Base-by-base conservation (phyloP, 2,797 vertebrate species). In the Silurus aristotelis region DNA sequence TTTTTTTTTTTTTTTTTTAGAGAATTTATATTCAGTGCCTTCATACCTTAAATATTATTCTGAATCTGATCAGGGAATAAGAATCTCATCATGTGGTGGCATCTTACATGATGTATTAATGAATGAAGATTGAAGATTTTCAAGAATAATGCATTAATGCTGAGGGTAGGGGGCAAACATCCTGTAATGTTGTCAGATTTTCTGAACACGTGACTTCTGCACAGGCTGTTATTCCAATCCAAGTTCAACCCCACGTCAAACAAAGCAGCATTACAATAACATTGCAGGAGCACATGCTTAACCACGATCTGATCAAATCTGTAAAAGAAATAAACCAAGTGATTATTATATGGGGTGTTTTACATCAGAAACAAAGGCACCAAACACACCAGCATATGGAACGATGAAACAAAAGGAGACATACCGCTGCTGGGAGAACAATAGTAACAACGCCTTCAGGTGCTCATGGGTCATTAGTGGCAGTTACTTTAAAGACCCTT, bases 351-450 rank as follows among this genome's bases (percentile, higher is more conserved):
- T 14, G 1, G 2, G 7, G 48, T 38, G 31, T n/a, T 19, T 17
- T 20, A 25, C 17, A 27, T 48, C 66, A 71, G 55, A 87, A 13
- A 31, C 56, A 83, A 58, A 82, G 27, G 80, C 25, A 27, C 80
- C 68, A 87, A 82, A 87, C 85, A 81, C 73, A 76, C 61, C 77
- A 80, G 38, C 38, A 46, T 68, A 78, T 20, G 81, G 52, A 64
- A 81, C 31, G 27, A 66, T 86, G 70, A 87, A 87, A 90, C 89
- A 90, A 90, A 89, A 90, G 87, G 80, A 83, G 58, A 64, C 56
- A 79, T 19, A 72, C 80, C 72, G 61, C 12, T 67, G 70, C 43
- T 79, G 52, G 38, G 48, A 83, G 87, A 86, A 89, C 89, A 88
- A 89, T 83, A 55, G 82, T 75, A 63, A 27, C 61, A 48, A 70